Percentiles rank a stretch among this genome's conserved stretches.
Evolutionary conservation across 2,797 vertebrate genomes (phyloP).

Genomic region (Prionace glauca): DNA sequence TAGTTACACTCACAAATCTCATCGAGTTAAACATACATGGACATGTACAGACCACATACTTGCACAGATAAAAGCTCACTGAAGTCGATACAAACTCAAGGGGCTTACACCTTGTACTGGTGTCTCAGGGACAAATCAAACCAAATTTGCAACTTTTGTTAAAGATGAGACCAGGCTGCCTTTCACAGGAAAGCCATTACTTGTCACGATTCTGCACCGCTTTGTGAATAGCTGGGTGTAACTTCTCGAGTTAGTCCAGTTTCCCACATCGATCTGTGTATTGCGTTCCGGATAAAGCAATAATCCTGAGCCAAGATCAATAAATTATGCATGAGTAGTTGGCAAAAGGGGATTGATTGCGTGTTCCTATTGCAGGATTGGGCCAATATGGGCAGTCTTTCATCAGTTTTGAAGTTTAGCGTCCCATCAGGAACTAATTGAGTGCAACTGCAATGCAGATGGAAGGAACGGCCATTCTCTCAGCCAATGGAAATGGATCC

Average conservation of each 20-base stretch:
- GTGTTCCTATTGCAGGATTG: not conserved
- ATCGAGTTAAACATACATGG: too few species aligned
- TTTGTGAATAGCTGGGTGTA: not conserved
- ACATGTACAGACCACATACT: too few species aligned
- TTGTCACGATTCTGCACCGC: too few species aligned
- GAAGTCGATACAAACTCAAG: too few species aligned
- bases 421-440: not conserved
- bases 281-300: not conserved
- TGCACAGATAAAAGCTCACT: too few species aligned
- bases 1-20: too few species aligned
- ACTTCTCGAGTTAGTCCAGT: not conserved
- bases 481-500: not conserved
- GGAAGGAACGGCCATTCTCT: not conserved
- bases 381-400: not conserved
- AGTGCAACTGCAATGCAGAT: not conserved
- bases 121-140: not conserved
- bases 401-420: not conserved
- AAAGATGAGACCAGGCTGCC: not conserved
- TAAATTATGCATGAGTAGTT: not conserved
- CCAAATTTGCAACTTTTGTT: not conserved
- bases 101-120: too few species aligned
- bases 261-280: not conserved
- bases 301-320: not conserved
- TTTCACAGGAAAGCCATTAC: not conserved
- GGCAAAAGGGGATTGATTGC: not conserved